These are phyloP conservation scores for Athene cunicularia DNA, from an alignment of 2,113 vertebrate species.

Conservation along the genomic window DNA sequence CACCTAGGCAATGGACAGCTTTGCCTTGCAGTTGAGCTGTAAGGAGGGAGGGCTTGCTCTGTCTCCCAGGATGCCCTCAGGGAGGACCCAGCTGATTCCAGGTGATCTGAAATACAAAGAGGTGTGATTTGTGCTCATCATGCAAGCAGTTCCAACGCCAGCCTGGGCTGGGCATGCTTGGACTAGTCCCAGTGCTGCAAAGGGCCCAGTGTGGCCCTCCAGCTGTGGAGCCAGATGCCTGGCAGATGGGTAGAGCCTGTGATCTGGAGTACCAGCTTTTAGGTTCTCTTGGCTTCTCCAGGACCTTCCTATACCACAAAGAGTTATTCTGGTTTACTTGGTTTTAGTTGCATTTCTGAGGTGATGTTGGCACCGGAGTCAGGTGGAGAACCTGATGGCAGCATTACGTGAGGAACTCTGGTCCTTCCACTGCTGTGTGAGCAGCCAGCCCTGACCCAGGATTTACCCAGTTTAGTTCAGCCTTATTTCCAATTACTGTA, in stretches of 20 bases:
- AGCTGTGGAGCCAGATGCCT: neutral
- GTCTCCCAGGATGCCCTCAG: fast-evolving
- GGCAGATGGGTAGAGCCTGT: neutral
- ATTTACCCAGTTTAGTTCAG: neutral
- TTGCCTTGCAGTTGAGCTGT: neutral
- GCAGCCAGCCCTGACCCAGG: neutral
- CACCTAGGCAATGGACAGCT: neutral
- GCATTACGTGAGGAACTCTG: fast-evolving
- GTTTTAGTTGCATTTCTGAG: neutral
- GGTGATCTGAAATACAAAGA: neutral
- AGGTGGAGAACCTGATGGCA: neutral
- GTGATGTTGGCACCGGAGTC: neutral
- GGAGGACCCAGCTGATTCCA: neutral
- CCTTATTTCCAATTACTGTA: neutral
- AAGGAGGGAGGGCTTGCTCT: neutral
- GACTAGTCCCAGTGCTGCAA: neutral
- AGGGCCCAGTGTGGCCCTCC: neutral
- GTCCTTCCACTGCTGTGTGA: neutral
- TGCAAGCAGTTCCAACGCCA: neutral
- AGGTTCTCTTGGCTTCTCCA: neutral
- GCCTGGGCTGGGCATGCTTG: neutral
- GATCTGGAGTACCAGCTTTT: neutral
- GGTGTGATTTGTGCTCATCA: neutral
- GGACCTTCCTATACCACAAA: neutral
- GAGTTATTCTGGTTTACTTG: neutral